Base-by-base conservation (phyloP, 2,888 invertebrate species). In the Leucophora obtusa region DNA sequence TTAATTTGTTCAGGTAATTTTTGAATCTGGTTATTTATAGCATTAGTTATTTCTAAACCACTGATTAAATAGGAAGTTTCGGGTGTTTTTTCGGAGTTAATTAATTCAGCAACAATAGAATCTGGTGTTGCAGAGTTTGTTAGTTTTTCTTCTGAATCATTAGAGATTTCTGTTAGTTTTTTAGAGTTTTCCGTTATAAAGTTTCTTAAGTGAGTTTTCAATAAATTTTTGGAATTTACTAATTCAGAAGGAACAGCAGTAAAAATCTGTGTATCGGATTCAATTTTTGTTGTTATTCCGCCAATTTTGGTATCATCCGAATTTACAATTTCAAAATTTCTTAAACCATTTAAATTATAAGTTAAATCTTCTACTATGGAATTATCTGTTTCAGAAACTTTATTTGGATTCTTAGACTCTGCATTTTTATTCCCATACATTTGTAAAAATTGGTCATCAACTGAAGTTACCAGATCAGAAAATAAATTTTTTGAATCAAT, bases 371-470 rank as follows among this genome's bases (percentile, higher is more conserved):
- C n/a, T n/a, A 47, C 14, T 3, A 47, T 2, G 6, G 14, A 6
- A n/a, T n/a, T n/a, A n/a, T n/a, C 28, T 56, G 60, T 54, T 56
- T 62, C 56, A 4, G 43, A 11, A 9, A 56, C 15, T n/a, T 47
- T n/a, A 5, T 47, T 47, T 6, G 43, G 14, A 28, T 6, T 28
- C 6, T 7, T 21, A 21, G 21, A 4, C 21, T 3, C 21, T 43
- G 43, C 1, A 43, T 43, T 43, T 2, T 35, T 35, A 10, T 43
- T 2, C 2, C 4, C 1, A 35, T 35, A 35, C 8, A 7, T 5
- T 35, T 2, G 35, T 7, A 35, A 7, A 5, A 7, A 8, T 1
- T 35, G 8, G 38, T 28, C 7, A 28, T 38, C 38, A 38, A 38
- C 2, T 10, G 43, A 47, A 47, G 11, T 47, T 10, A n/a, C 14